phyloP scores from a whole-genome alignment of 2,113 vertebrate genomes.

The Telmatochromis sp. region DNA sequence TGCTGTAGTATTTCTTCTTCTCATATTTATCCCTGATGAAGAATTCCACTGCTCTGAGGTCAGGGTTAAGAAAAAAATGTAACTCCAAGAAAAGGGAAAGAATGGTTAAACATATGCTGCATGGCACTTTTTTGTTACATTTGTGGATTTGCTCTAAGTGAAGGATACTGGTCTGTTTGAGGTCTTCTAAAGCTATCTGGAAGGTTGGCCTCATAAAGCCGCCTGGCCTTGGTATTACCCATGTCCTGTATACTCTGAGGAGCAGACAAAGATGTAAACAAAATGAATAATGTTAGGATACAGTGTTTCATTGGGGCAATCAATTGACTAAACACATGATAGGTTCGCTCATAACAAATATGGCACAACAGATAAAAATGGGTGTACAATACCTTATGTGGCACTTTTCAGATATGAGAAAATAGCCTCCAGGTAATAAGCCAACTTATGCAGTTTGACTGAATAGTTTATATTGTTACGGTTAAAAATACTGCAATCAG shows the following conservation, averaged over 20 bases:
- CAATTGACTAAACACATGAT: not conserved
- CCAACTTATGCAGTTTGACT: not conserved
- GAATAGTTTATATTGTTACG: not conserved
- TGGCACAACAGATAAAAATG: not conserved
- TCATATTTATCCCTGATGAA: conserved; percentile 98
- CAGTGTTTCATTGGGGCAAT: not conserved
- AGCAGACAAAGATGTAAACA: not conserved
- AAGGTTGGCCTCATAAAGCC: conserved; percentile 78
- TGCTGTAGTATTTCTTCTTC: conserved; percentile 94
- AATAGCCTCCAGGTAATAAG: fast-evolving
- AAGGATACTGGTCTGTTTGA: conserved; percentile 68
- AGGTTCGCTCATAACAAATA: not conserved
- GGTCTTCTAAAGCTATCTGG: conserved; percentile 82
- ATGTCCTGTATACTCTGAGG: conserved; percentile 93
- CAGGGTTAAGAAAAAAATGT: conserved; percentile 28
- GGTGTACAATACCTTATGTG: not conserved
- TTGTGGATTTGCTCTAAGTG: not conserved
- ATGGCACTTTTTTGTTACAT: not conserved
- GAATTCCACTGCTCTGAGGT: conserved; percentile 88
- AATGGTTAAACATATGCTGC: not conserved
- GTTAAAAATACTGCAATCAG: not conserved
- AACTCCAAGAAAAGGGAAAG: not conserved
- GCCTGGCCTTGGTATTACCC: conserved; percentile 90
- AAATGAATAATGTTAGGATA: not conserved
- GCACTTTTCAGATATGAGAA: not conserved